Conservation (phyloP, 2,888 invertebrate genomes). For the Calameuta filiformis region DNA sequence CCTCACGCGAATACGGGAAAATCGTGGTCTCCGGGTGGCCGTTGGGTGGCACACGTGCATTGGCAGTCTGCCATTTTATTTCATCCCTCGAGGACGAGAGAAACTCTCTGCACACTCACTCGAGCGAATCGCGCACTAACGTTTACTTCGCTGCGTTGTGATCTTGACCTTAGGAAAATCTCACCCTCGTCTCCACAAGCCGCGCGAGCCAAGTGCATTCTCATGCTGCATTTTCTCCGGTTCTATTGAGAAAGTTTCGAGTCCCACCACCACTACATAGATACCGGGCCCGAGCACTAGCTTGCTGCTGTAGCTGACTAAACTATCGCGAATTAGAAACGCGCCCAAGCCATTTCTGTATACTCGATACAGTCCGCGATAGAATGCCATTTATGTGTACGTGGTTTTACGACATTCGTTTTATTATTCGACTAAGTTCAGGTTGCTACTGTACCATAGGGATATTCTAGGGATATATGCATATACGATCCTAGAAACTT, state of each 20-base stretch:
- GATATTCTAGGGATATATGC: neutral
- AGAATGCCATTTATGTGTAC: neutral
- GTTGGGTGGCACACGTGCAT: conserved; percentile 41
- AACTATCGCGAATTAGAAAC: neutral
- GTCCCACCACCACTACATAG: neutral
- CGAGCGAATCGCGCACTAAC: neutral
- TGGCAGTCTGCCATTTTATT: conserved; percentile 53
- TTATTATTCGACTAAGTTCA: neutral
- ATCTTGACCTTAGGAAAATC: neutral
- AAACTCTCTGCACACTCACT: neutral
- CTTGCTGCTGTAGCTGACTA: neutral
- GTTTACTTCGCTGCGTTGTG: neutral
- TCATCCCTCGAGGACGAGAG: conserved; percentile 20
- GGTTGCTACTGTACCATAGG: neutral
- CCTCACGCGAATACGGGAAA: conserved; percentile 31
- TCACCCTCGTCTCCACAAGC: neutral
- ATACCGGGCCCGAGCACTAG: neutral
- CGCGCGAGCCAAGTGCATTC: neutral
- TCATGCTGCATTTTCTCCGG: neutral
- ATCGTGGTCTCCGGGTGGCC: conserved; percentile 34
- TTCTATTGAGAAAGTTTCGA: neutral
- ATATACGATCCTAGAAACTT: neutral
- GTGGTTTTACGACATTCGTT: neutral
- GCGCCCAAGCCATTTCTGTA: neutral
- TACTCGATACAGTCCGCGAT: neutral